These are phyloP conservation scores for Trissolcus basalis DNA, from an alignment of 1,140 invertebrate species.

Conservation along the genomic window DNA sequence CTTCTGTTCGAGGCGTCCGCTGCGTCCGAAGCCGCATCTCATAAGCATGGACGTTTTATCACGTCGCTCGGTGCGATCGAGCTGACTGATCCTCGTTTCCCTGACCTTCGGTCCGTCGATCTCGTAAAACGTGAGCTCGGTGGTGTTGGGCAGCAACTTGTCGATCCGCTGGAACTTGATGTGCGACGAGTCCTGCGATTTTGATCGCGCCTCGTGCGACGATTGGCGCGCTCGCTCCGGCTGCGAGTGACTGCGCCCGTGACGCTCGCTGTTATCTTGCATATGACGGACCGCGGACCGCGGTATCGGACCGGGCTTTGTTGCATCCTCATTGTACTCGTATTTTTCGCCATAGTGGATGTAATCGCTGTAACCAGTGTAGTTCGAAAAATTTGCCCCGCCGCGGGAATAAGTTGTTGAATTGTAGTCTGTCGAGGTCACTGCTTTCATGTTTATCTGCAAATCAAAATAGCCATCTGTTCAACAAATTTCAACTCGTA, in stretches of 20 bases:
- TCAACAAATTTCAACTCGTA: too few species aligned
- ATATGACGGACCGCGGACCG: conserved; percentile 31
- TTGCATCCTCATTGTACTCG: conserved; percentile 68
- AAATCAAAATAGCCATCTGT: conserved; percentile 36
- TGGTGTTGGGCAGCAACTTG: conserved; percentile 59
- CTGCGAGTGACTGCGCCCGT: conserved; percentile 69
- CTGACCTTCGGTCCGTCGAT: conserved; percentile 63
- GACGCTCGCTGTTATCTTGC: conserved; percentile 54
- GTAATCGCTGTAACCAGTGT: conserved; percentile 71
- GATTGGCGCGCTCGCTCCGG: conserved; percentile 68
- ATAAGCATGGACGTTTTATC: conserved; percentile 58
- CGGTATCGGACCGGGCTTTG: conserved; percentile 51
- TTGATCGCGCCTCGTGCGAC: conserved; percentile 66
- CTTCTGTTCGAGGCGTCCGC: conserved; percentile 53
- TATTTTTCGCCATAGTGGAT: conserved; percentile 69
- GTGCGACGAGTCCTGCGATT: conserved; percentile 67
- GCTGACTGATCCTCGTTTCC: conserved; percentile 61
- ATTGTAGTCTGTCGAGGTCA: conserved; percentile 71
- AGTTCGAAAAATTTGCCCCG: conserved; percentile 67
- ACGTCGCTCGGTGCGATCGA: conserved; percentile 63
- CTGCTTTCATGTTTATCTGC: conserved; percentile 74
- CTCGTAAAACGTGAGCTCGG: conserved; percentile 70
- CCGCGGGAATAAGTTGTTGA: conserved; percentile 67
- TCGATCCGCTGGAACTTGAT: conserved; percentile 61
- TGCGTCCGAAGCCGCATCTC: conserved; percentile 58